Conservation (phyloP, 53 echinoderm and acorn worm genomes). For the Actinopyga echinites region DNA sequence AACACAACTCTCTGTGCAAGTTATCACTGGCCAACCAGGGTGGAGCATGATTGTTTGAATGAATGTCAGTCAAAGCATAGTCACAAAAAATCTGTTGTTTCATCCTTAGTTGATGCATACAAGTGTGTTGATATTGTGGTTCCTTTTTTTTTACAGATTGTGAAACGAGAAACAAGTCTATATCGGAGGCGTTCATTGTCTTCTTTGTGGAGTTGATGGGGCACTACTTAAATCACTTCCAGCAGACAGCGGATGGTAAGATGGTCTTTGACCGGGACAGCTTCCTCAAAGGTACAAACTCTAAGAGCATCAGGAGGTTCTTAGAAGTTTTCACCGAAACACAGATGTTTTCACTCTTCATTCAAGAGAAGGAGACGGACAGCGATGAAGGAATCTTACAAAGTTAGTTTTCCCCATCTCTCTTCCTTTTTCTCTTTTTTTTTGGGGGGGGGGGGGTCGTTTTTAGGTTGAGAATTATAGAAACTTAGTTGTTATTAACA, state of each 20-base stretch:
- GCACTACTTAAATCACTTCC: conserved; percentile 90
- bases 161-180: conserved; percentile 73
- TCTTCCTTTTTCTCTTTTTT: too few relatives aligned
- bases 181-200: conserved; percentile 89
- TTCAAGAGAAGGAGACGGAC: conserved; percentile 92
- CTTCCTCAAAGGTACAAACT: conserved; percentile 72
- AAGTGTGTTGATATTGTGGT: too few relatives aligned
- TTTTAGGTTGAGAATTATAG: too few relatives aligned
- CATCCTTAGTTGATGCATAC: too few relatives aligned
- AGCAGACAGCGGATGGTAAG: conserved; percentile 58
- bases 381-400: conserved; percentile 77
- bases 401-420: conserved; percentile 46
- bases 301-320: conserved; percentile 81
- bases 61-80: too few relatives aligned
- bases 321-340: conserved; percentile 96
- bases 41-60: too few relatives aligned
- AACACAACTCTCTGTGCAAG: too few relatives aligned
- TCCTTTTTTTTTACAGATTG: conserved; percentile 48
- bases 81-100: too few relatives aligned
- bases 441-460: too few relatives aligned
- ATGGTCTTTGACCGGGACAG: conserved; percentile 84
- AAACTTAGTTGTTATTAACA: too few relatives aligned
- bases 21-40: too few relatives aligned
- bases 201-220: conserved; percentile 93
- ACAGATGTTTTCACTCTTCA: conserved; percentile 98